Base-by-base conservation (phyloP, 2,888 invertebrate genomes). In the Cataglyphis albicans region DNA sequence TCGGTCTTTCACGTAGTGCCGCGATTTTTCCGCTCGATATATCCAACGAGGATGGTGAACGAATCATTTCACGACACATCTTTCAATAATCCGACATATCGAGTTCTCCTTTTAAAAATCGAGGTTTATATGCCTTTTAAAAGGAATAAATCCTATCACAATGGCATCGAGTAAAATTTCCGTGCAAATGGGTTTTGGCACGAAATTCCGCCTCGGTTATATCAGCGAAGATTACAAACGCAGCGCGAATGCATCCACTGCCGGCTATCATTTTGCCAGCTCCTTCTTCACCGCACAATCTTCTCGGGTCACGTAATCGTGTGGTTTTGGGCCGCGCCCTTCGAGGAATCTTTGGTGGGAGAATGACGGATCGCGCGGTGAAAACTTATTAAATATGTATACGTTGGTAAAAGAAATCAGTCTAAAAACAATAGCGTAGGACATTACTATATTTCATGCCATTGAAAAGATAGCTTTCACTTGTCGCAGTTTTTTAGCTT, bases 181-280 rank as follows among this genome's bases (percentile, higher is more conserved):
- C 83, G 68, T 82, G 89, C 61, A 81, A 89, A 86, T 84, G 84
- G 84, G 57, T 70, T 76, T 84, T 80, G 82, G 83, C 82, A 87
- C 75, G 90, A 87, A 89, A 89, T 87, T 87, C 84, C 70, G 70
- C 21, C 64, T 81, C 74, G 64, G 84, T 86, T 84, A 76, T 82
- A 83, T 74, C 81, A 74, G 80, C 38, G 75, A 70, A 88, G 82
- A 84, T 85, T 88, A 87, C 86, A 83, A 78, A 84, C 68, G 83
- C 73, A 81, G 68, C 57, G 67, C 63, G 76, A 84, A 67, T 73
- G 75, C 57, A 81, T 68, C 35, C 63, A 78, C 70, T 65, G 81
- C 52, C 64, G 75, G 61, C 83, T 84, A 85, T 89, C 87, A 86
- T 86, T 89, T 86, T 63, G 72, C 75, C 44, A 84, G 64, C 74